A percentile compares a stretch with the other conserved stretches of the same genome.
Evolutionary conservation across 2,888 invertebrate species (phyloP).

Genomic region (Poecilus cupreus): DNA sequence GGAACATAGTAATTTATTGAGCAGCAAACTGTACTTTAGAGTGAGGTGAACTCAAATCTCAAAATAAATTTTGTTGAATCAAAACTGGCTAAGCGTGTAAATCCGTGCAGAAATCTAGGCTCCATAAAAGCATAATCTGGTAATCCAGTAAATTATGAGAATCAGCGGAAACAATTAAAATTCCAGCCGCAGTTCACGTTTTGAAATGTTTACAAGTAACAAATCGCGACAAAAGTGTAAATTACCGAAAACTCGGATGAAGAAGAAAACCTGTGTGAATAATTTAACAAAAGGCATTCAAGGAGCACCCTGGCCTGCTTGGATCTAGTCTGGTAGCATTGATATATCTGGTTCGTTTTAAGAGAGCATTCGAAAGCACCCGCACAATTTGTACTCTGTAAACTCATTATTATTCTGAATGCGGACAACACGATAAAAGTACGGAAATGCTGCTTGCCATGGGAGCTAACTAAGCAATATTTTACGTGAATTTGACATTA

Average conservation of each 20-base stretch:
- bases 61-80: neutral
- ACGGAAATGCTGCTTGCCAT: conserved; percentile 17
- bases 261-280: neutral
- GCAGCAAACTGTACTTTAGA: no score
- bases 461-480: conserved; percentile 43
- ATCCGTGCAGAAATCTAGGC: neutral
- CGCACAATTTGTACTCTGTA: conserved; percentile 53
- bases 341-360: conserved; percentile 38
- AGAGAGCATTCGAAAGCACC: conserved; percentile 2
- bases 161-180: neutral
- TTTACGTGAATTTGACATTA: conserved; percentile 31
- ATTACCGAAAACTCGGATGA: neutral
- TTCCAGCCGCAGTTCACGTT: neutral
- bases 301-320: neutral
- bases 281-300: conserved; percentile 22
- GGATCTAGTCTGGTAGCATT: neutral
- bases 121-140: neutral
- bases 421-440: conserved; percentile 56
- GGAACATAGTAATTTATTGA: no score
- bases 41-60: neutral
- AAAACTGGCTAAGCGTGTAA: neutral
- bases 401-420: conserved; percentile 58
- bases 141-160: neutral
- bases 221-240: conserved; percentile 25
- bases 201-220: neutral